These are phyloP conservation scores for Criorhina ranunculi DNA, from an alignment of 2,888 invertebrate genomes.

Conservation along the genomic window DNA sequence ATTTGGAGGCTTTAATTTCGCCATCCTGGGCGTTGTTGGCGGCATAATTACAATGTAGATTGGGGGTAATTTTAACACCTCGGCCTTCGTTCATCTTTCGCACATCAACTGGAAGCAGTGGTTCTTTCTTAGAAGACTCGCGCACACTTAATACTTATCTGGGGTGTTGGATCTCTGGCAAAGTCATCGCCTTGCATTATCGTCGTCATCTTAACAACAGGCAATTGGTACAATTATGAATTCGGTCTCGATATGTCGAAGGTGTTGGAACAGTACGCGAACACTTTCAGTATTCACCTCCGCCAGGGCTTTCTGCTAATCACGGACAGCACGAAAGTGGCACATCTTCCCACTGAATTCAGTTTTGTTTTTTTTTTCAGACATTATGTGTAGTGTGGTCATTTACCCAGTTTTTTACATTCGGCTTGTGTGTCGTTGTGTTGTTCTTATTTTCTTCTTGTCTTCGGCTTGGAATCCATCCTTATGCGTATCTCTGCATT, in stretches of 20 bases:
- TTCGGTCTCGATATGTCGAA: constrained; percentile 58
- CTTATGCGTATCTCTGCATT: neutral
- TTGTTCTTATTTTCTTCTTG: constrained; percentile 16
- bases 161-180: constrained; percentile 61
- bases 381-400: constrained; percentile 43
- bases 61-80: constrained; percentile 85
- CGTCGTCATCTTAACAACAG: constrained; percentile 72
- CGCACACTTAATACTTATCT: constrained; percentile 74
- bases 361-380: constrained; percentile 46
- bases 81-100: constrained; percentile 78
- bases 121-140: constrained; percentile 70
- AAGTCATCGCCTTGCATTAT: constrained; percentile 76
- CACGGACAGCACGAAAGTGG: constrained; percentile 67
- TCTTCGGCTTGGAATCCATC: constrained; percentile 22
- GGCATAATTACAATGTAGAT: constrained; percentile 84
- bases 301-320: constrained; percentile 46
- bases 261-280: constrained; percentile 65
- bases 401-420: constrained; percentile 56
- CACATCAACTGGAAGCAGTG: constrained; percentile 30
- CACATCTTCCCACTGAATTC: constrained; percentile 57
- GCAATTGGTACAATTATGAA: constrained; percentile 75
- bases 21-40: constrained; percentile 74
- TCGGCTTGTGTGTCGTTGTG: constrained; percentile 35
- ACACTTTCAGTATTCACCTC: constrained; percentile 51
- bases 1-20: constrained; percentile 67